phyloP scores from a whole-genome alignment of 2,113 vertebrate species.

The Erpornis zantholeuca region DNA sequence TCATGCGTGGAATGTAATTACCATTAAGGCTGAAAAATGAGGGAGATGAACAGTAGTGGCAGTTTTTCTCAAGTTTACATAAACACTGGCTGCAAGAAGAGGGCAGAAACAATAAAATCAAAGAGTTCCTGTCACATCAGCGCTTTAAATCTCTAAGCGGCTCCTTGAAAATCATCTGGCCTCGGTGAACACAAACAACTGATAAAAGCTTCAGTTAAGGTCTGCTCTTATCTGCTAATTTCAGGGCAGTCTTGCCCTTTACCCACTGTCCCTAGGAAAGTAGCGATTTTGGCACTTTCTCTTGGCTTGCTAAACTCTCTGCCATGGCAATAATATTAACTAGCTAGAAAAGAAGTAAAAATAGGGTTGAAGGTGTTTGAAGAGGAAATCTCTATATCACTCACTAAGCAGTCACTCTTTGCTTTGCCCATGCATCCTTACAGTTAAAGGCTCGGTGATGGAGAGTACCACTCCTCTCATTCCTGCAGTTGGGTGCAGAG shows the following conservation, averaged over 20 bases:
- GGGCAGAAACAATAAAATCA: constrained; percentile 71
- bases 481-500: background rate
- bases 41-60: constrained; percentile 74
- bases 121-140: constrained; percentile 75
- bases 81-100: constrained; percentile 72
- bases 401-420: background rate
- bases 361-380: background rate
- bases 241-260: constrained; percentile 55
- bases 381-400: background rate
- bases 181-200: constrained; percentile 71
- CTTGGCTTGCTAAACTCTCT: background rate
- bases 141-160: constrained; percentile 72
- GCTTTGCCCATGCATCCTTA: background rate
- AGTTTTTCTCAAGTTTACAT: constrained; percentile 79
- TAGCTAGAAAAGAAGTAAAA: background rate
- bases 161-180: constrained; percentile 77
- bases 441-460: background rate
- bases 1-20: constrained; percentile 76
- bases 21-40: constrained; percentile 80
- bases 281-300: constrained; percentile 54
- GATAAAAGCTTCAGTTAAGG: constrained; percentile 75
- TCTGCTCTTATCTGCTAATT: constrained; percentile 70
- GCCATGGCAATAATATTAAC: background rate
- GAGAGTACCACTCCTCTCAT: background rate
- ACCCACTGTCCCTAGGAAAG: constrained; percentile 63